phyloP scores from a whole-genome alignment of 2,888 invertebrate species.

The Cantharis rustica region DNA sequence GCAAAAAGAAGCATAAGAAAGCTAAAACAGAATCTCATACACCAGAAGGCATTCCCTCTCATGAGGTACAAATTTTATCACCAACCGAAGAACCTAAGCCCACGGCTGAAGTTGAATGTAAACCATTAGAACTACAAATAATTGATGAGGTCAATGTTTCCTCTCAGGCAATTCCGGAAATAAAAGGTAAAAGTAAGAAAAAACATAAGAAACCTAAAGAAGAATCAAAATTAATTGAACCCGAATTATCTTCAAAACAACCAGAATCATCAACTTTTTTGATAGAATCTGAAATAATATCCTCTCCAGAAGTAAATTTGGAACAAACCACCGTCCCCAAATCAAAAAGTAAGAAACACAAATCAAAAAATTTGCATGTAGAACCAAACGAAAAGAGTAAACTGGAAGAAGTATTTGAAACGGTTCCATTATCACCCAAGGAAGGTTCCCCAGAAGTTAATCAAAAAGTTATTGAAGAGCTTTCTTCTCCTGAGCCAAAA shows the following conservation, averaged over 20 bases:
- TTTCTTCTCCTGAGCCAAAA: background rate
- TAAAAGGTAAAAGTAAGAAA: background rate
- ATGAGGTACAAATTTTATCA: background rate
- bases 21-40: background rate
- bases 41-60: background rate
- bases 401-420: background rate
- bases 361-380: background rate
- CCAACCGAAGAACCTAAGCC: background rate
- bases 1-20: background rate
- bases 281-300: background rate
- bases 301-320: background rate
- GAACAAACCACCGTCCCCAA: background rate
- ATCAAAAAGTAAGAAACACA: background rate
- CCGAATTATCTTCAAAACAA: background rate
- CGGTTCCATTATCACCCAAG: background rate
- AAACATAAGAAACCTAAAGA: background rate
- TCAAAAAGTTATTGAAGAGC: background rate
- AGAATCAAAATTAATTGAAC: background rate
- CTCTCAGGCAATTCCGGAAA: background rate
- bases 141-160: background rate
- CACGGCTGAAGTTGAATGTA: background rate
- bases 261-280: background rate
- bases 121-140: background rate
- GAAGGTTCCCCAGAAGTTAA: background rate
- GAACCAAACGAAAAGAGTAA: background rate